Evolutionary conservation across 2,113 vertebrate species (phyloP).

Genomic region (Indicator maculatus): DNA sequence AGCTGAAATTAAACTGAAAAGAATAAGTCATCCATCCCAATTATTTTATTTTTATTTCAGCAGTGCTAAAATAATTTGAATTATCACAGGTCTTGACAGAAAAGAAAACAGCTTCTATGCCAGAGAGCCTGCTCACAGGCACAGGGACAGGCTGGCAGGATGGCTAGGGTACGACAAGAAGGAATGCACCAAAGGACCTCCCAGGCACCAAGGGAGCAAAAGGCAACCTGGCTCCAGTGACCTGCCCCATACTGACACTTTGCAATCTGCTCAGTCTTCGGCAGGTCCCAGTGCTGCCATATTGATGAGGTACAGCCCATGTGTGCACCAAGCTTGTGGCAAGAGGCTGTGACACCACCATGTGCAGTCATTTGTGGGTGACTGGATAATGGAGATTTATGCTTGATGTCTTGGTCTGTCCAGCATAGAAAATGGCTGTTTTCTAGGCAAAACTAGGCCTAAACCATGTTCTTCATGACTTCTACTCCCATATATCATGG

Average conservation of each 20-base stretch:
- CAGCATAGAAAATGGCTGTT: not conserved
- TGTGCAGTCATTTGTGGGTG: not conserved
- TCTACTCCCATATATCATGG: not conserved
- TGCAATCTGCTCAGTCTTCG: not conserved
- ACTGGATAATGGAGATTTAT: not conserved
- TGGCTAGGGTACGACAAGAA: fast-evolving
- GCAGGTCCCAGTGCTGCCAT: not conserved
- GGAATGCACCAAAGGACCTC: not conserved
- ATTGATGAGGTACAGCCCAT: not conserved
- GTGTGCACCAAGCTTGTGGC: fast-evolving
- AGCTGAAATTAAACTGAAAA: constrained; percentile 21
- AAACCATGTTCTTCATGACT: not conserved
- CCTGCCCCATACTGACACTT: not conserved
- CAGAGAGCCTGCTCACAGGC: not conserved
- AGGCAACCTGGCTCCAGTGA: fast-evolving
- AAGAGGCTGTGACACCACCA: not conserved
- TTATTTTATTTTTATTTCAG: constrained; percentile 31
- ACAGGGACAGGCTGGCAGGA: not conserved
- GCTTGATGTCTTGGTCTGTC: not conserved
- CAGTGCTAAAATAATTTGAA: constrained; percentile 1
- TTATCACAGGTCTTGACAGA: not conserved
- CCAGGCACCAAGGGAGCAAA: not conserved
- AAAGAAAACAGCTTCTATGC: not conserved
- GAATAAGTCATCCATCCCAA: not conserved
- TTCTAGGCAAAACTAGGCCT: not conserved